phyloP scores from a whole-genome alignment of 2,888 invertebrate genomes.

The Macroteleia sp. region DNA sequence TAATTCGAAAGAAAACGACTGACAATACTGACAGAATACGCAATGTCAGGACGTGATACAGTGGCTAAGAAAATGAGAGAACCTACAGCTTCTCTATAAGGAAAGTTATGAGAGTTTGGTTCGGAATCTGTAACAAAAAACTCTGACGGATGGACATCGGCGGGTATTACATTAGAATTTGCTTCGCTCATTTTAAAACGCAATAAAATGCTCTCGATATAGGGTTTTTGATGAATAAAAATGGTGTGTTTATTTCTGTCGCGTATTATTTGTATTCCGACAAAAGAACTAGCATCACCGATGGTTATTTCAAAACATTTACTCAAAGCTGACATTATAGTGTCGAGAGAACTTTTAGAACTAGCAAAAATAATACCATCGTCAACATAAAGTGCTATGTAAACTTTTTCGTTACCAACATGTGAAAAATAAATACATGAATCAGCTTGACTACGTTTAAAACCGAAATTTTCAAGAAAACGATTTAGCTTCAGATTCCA shows the following conservation, averaged over 20 bases:
- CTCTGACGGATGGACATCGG: neutral
- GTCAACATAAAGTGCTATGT: no score
- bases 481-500: no score
- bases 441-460: no score
- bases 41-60: conserved; percentile 15
- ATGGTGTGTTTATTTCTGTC: conserved; percentile 14
- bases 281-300: neutral
- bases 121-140: neutral
- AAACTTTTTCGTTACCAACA: no score
- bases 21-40: conserved; percentile 21
- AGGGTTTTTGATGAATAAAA: conserved; percentile 48
- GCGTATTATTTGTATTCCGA: conserved; percentile 53
- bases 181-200: neutral
- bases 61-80: conserved; percentile 19
- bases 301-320: neutral
- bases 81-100: conserved; percentile 5
- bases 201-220: neutral
- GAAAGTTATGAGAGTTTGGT: neutral
- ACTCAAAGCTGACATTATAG: neutral
- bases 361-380: neutral
- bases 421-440: no score
- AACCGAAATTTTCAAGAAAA: no score
- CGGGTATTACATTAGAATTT: neutral
- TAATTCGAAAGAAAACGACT: conserved; percentile 39
- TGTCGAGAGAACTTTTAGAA: no score